A percentile compares a stretch with the other conserved stretches of the same genome.
phyloP scores from a whole-genome alignment of 2,888 invertebrate genomes.

The Athalia rosae region DNA sequence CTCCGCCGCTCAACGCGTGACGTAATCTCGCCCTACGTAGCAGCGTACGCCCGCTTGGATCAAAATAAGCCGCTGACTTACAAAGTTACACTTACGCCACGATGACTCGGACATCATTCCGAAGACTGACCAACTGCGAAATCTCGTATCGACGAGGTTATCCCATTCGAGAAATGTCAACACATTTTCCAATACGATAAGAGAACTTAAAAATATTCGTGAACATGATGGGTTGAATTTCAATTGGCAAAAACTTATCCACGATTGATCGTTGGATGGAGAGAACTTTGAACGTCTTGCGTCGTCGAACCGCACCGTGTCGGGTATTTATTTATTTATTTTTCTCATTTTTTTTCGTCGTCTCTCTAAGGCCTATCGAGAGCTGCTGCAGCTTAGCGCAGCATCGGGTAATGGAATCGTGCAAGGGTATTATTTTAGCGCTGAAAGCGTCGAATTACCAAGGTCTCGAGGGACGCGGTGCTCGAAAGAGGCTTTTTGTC shows the following conservation, averaged over 20 bases:
- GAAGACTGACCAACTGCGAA: no score
- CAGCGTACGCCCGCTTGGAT: not conserved
- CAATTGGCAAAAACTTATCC: no score
- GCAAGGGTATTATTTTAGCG: constrained; percentile 16
- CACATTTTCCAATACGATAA: no score
- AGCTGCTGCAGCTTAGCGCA: constrained; percentile 7
- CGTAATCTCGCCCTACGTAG: constrained; percentile 18
- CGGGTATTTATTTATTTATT: not conserved
- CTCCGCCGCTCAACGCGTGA: not conserved
- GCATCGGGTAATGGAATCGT: constrained; percentile 15
- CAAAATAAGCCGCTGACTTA: no score
- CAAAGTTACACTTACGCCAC: no score
- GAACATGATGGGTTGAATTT: no score
- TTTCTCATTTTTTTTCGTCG: not conserved
- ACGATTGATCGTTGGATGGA: no score
- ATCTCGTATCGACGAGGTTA: no score
- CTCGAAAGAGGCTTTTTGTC: constrained; percentile 27
- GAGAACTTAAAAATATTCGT: no score
- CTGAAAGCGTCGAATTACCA: constrained; percentile 24
- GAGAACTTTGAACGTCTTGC: not conserved
- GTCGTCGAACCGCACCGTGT: not conserved
- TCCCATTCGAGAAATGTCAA: no score
- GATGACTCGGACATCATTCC: no score
- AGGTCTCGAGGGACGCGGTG: constrained; percentile 7
- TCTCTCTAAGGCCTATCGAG: not conserved